phyloP scores from a whole-genome alignment of 2,888 invertebrate genomes.

The Doris montereyensis region DNA sequence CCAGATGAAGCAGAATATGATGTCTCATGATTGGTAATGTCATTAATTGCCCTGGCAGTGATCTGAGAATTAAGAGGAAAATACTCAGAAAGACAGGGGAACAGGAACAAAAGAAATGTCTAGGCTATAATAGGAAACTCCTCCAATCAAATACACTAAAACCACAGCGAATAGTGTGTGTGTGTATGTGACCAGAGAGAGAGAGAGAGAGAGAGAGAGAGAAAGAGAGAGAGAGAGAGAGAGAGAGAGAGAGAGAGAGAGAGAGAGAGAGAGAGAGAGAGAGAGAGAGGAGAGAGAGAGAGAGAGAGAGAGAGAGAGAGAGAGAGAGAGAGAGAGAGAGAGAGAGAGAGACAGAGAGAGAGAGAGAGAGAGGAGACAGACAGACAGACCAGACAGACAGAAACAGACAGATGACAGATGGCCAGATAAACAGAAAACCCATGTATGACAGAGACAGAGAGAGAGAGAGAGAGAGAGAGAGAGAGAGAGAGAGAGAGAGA shows the following conservation, averaged over 20 bases:
- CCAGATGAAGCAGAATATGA: no score
- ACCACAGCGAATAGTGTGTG: no score
- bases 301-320: conserved; percentile 22
- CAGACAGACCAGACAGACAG: no score
- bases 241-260: neutral
- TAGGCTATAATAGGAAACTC: no score
- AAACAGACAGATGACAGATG: no score
- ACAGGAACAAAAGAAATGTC: no score
- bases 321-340: conserved; percentile 25
- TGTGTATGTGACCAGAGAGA: no score
- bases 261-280: neutral
- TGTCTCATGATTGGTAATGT: no score
- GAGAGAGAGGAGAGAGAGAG: conserved; percentile 9
- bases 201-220: conserved; percentile 6
- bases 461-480: conserved; percentile 25
- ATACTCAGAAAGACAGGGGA: no score
- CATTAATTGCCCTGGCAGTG: no score
- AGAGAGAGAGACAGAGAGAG: conserved; percentile 8
- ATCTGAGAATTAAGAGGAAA: no score
- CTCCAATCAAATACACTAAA: no score
- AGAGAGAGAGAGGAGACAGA: neutral
- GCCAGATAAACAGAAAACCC: neutral
- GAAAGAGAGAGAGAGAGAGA: neutral
- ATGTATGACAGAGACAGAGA: neutral
- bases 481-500: neutral